Percentiles rank a stretch among this genome's conserved stretches.
phyloP scores from a whole-genome alignment of 2,797 vertebrate species.

The Siniperca obscura region DNA sequence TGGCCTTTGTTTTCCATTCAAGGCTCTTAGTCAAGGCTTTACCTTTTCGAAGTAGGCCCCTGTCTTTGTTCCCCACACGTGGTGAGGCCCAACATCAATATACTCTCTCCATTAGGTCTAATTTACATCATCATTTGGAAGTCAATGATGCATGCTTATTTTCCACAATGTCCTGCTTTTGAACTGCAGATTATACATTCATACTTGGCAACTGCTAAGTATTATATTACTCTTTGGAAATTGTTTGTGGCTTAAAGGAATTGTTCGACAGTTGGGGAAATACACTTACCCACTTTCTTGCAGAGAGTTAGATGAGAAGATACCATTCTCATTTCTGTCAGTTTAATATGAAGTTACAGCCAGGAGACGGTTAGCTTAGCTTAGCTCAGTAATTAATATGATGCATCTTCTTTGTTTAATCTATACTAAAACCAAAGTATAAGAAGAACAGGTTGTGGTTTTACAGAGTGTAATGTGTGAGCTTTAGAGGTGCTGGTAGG shows the following conservation, averaged over 20 bases:
- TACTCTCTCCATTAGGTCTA: not conserved
- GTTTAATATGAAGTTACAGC: no score
- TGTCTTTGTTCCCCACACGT: no score
- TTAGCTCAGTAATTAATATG: no score
- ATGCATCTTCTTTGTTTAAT: no score
- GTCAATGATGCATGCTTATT: not conserved
- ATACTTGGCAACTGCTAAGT: not conserved
- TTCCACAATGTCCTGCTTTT: not conserved
- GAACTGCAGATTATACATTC: not conserved
- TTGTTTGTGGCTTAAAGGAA: not conserved
- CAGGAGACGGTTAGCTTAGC: no score
- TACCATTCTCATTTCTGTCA: no score
- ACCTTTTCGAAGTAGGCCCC: no score
- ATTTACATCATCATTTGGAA: not conserved
- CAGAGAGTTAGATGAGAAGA: no score
- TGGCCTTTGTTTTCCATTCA: no score
- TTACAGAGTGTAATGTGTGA: not conserved
- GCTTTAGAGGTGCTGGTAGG: not conserved
- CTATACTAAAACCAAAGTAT: no score
- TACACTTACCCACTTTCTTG: no score
- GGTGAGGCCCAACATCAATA: not conserved
- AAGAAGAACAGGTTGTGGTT: not conserved
- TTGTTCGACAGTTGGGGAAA: not conserved
- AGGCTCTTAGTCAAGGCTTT: no score
- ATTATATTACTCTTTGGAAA: not conserved